These are phyloP conservation scores for Eulacestoma nigropectus DNA, from an alignment of 2,113 vertebrate species.

Conservation along the genomic window DNA sequence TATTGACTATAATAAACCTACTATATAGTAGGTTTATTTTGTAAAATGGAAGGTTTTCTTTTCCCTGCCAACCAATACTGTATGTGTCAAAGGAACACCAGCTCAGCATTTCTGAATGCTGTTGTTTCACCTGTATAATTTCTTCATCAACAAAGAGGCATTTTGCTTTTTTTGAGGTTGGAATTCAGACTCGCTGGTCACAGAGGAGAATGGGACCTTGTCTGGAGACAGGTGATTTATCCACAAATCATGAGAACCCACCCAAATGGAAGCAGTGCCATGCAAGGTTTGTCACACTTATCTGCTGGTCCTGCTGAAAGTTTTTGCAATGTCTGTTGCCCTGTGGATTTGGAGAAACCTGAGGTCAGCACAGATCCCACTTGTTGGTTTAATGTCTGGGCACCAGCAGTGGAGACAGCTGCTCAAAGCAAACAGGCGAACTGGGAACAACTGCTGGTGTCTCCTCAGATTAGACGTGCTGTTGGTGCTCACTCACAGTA, in stretches of 20 bases:
- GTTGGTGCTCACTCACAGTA: background rate
- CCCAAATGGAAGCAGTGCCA: background rate
- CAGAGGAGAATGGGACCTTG: background rate
- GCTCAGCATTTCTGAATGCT: background rate
- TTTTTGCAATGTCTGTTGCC: background rate
- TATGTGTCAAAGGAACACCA: background rate
- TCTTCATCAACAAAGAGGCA: background rate
- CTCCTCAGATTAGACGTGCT: background rate
- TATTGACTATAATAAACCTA: background rate
- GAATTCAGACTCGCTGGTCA: background rate
- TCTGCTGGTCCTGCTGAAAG: background rate
- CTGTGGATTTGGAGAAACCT: background rate
- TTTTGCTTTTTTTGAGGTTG: background rate
- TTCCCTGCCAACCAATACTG: background rate
- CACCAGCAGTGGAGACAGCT: background rate
- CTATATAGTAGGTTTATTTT: background rate
- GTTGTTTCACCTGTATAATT: background rate
- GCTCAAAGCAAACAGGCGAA: background rate
- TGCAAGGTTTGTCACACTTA: background rate
- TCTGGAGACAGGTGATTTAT: background rate
- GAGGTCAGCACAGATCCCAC: background rate
- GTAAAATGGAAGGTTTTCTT: background rate
- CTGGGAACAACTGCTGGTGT: background rate
- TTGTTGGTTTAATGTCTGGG: conserved; percentile 21
- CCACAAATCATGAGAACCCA: background rate